Evolutionary conservation across 2,113 vertebrate genomes (phyloP), one percentile per base, ranked within the genome.

Genomic region (Apteryx owenii): DNA sequence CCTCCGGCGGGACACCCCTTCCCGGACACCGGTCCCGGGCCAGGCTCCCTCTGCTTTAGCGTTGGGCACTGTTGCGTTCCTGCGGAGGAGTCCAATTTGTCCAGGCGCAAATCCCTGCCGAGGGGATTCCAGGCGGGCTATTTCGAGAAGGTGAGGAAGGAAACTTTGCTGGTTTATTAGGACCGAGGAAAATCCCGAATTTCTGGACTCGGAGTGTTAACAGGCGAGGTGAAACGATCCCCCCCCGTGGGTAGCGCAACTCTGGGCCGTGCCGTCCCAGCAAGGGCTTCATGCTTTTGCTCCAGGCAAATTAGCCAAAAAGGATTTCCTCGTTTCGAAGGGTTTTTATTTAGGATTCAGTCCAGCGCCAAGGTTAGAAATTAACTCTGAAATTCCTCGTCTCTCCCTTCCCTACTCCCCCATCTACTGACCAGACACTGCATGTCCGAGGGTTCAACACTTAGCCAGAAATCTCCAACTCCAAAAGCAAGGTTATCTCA

Each of bases 201-300:
- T 68, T 76, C 46, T 53, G 46, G 21, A n/a, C 29, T 6, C 48
- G 40, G 33, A 72, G 77, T 7, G 3, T 31, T 61, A 83, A 48
- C 14, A 90, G 70, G 33, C 12, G n/a, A 53, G 19, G 40, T 5
- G 20, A 44, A 77, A 28, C 10, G 75, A 64, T 15, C 17, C 40
- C 62, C 36, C 36, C 58, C 0, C 0, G 62, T 19, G 48, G 48
- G 83, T 5, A 81, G 19, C 53, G 42, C 40, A 68, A 8, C 51
- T 31, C 26, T 1, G 29, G 48, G 29, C 22, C 15, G 11, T 3
- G 1, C 28, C 33, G 29, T 5, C 26, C 69, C 33, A 53, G 44
- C 38, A 51, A 25, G 1, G 0, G 16, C 50, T 20, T 65, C 7
- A 50, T 0, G 0, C 1, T 70, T 53, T 61, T 25, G 16, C n/a